A percentile compares a stretch with the other conserved stretches of the same genome.
phyloP scores from a whole-genome alignment of 2,113 vertebrate species.

The Phrynosoma blainvillii region DNA sequence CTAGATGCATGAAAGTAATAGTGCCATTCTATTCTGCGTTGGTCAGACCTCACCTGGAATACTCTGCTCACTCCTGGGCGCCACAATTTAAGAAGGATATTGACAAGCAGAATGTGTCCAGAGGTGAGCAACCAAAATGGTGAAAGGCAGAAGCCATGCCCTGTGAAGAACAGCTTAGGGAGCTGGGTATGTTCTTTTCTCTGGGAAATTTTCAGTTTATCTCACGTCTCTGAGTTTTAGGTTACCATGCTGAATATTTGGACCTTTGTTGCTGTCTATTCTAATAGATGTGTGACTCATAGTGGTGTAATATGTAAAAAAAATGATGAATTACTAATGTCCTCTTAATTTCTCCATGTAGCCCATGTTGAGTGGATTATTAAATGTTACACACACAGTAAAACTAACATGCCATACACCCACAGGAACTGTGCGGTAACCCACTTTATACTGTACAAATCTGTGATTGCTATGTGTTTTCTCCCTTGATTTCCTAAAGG shows the following conservation, averaged over 20 bases:
- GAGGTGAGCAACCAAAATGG: no score
- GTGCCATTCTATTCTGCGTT: no score
- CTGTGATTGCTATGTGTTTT: background rate
- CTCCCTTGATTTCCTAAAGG: slow-evolving; percentile 23
- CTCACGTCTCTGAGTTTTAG: background rate
- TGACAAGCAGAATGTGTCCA: no score
- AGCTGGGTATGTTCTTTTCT: background rate
- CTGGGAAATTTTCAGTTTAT: background rate
- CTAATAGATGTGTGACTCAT: background rate
- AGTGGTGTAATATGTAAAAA: background rate
- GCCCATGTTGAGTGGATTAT: slow-evolving; percentile 28
- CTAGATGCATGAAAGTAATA: no score
- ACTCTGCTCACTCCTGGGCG: no score
- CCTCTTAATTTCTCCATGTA: background rate
- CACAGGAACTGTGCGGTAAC: slow-evolving; percentile 53
- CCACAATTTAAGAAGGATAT: no score
- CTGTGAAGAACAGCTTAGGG: background rate
- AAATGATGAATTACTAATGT: background rate
- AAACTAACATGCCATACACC: slow-evolving; percentile 37
- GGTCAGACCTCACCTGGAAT: no score
- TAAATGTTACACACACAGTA: slow-evolving; percentile 16
- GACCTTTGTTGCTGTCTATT: background rate
- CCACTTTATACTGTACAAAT: slow-evolving; percentile 40
- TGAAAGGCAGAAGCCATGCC: no score
- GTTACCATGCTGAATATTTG: background rate